Evolutionary conservation across 2,113 vertebrate species (phyloP).

Genomic region (Engystomops pustulosus): DNA sequence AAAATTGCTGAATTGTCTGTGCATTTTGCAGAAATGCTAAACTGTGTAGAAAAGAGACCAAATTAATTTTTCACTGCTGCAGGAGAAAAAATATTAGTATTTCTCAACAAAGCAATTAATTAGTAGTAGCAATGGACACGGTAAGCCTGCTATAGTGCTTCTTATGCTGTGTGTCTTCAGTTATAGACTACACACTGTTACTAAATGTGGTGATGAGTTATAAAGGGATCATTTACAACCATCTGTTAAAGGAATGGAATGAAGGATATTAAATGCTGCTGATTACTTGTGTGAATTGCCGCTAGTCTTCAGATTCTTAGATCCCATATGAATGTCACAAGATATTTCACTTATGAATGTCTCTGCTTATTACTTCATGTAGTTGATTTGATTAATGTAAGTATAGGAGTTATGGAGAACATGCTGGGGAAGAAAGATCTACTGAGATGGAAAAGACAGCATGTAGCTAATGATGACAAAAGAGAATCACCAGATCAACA

Average conservation of each 20-base stretch:
- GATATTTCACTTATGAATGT: conserved; percentile 13
- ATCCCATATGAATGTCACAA: conserved; percentile 18
- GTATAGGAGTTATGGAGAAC: neutral
- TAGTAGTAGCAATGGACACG: neutral
- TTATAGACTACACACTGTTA: neutral
- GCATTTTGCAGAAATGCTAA: too few relatives aligned
- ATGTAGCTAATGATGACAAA: conserved; percentile 42
- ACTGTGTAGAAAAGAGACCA: too few relatives aligned
- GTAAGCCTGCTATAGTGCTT: neutral
- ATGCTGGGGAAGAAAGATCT: conserved; percentile 23
- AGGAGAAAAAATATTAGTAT: neutral
- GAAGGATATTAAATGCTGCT: conserved; percentile 1
- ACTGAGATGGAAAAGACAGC: conserved; percentile 25
- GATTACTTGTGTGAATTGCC: conserved; percentile 27
- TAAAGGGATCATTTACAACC: conserved; percentile 16
- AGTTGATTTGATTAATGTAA: conserved; percentile 27
- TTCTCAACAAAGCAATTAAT: neutral
- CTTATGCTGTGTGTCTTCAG: neutral
- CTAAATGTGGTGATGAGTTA: conserved; percentile 10
- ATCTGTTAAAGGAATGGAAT: neutral
- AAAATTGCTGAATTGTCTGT: too few relatives aligned
- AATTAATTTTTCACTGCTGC: neutral
- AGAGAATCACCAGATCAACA: neutral
- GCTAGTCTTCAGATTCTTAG: neutral
- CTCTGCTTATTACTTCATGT: conserved; percentile 14